A percentile compares a stretch with the other conserved stretches of the same genome.
Evolutionary conservation across 2,113 vertebrate species (phyloP).

Genomic region (Octodon degus): DNA sequence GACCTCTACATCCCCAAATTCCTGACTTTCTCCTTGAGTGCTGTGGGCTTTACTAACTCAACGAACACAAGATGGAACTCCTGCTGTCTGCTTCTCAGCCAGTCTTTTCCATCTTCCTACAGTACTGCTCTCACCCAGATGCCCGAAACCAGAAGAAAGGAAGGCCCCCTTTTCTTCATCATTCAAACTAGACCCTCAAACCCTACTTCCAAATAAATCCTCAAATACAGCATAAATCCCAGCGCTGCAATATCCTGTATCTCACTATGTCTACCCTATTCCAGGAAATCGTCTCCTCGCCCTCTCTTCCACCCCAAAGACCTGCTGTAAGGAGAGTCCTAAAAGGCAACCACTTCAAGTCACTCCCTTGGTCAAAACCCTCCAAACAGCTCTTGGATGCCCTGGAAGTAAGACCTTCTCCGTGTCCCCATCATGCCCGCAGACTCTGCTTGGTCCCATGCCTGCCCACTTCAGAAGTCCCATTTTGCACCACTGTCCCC

Average conservation of each 20-base stretch:
- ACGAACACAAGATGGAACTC: background rate
- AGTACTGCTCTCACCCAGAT: background rate
- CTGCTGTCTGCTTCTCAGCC: background rate
- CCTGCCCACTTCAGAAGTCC: background rate
- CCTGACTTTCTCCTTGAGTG: background rate
- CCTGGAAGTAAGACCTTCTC: background rate
- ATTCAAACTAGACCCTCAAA: background rate
- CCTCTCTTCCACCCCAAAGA: background rate
- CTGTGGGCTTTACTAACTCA: constrained; percentile 27
- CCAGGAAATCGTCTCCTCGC: background rate
- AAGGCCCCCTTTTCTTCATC: background rate
- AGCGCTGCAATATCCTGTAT: background rate
- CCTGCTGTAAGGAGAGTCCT: background rate
- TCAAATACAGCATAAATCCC: constrained; percentile 9
- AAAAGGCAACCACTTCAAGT: background rate
- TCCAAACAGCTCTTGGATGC: background rate
- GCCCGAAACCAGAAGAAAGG: background rate
- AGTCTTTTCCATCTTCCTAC: background rate
- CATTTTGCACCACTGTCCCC: background rate
- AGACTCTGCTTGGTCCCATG: background rate
- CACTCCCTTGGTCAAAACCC: background rate
- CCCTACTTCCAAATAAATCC: background rate
- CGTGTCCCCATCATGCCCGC: background rate
- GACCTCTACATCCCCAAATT: background rate
- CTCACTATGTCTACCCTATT: background rate